phyloP scores from a whole-genome alignment of 2,888 invertebrate genomes.

The Slavum lentiscoides region DNA sequence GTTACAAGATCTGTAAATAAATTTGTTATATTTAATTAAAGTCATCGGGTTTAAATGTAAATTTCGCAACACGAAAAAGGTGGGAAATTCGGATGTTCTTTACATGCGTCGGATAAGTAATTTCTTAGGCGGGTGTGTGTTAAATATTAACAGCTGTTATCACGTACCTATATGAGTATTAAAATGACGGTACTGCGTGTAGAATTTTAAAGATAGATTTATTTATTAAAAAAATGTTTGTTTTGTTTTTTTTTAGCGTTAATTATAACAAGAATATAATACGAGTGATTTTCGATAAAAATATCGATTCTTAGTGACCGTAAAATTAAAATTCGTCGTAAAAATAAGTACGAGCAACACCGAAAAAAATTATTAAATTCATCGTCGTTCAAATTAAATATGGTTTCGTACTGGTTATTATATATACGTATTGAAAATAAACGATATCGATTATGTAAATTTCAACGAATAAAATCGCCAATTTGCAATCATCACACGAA shows the following conservation, averaged over 20 bases:
- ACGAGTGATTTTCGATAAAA: neutral
- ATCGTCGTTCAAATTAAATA: no score
- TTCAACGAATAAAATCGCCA: no score
- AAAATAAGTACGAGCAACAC: neutral
- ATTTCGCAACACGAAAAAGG: neutral
- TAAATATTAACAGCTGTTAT: no score
- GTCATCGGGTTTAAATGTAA: neutral
- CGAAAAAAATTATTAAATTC: no score
- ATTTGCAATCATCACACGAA: no score
- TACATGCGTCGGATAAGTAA: neutral
- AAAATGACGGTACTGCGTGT: neutral
- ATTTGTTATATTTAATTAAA: slow-evolving; percentile 2
- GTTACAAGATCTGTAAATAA: neutral
- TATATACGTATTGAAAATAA: no score
- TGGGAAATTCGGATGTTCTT: neutral
- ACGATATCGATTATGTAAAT: no score
- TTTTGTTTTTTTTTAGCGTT: no score
- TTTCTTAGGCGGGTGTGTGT: neutral
- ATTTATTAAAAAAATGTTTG: neutral
- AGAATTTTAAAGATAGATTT: neutral
- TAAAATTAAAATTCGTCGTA: neutral
- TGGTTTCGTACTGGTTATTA: no score
- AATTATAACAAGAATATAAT: neutral
- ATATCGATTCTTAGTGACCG: neutral
- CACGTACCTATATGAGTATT: neutral